A percentile compares a stretch with the other conserved stretches of the same genome.
Evolutionary conservation across 2,888 invertebrate genomes (phyloP).

Genomic region (Auanema freiburgensis): DNA sequence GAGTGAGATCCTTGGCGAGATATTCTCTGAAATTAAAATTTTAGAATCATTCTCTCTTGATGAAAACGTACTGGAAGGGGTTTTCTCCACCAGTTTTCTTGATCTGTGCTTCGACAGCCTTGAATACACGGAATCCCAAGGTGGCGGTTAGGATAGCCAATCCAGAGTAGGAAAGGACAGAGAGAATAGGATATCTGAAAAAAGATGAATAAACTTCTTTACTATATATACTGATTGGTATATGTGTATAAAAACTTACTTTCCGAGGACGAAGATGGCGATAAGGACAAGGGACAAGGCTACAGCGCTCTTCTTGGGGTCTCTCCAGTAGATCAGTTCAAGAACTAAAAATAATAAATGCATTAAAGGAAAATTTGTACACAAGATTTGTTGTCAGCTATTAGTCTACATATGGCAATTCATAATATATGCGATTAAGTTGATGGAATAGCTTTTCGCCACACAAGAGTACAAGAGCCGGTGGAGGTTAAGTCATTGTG

Average conservation of each 20-base stretch:
- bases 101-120: slow-evolving; percentile 54
- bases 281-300: slow-evolving; percentile 87
- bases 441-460: too few species aligned
- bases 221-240: background rate
- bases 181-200: slow-evolving; percentile 38
- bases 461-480: too few species aligned
- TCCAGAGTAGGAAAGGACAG: slow-evolving; percentile 86
- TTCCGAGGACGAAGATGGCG: slow-evolving; percentile 87
- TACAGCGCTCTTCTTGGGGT: slow-evolving; percentile 88
- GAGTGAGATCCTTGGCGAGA: slow-evolving; percentile 82
- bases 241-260: slow-evolving; percentile 64
- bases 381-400: background rate
- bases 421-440: background rate
- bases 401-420: background rate
- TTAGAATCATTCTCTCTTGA: slow-evolving; percentile 3
- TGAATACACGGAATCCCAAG: slow-evolving; percentile 78
- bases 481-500: too few species aligned
- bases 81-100: slow-evolving; percentile 93
- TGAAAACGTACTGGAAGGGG: slow-evolving; percentile 85
- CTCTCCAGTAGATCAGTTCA: slow-evolving; percentile 90
- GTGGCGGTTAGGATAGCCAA: slow-evolving; percentile 83
- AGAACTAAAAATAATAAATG: slow-evolving; percentile 47
- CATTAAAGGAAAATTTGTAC: slow-evolving; percentile 4
- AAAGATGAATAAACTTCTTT: slow-evolving; percentile 1
- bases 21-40: slow-evolving; percentile 66